Conservation (phyloP, 2,797 vertebrate species). For the Pangasius djambal region DNA sequence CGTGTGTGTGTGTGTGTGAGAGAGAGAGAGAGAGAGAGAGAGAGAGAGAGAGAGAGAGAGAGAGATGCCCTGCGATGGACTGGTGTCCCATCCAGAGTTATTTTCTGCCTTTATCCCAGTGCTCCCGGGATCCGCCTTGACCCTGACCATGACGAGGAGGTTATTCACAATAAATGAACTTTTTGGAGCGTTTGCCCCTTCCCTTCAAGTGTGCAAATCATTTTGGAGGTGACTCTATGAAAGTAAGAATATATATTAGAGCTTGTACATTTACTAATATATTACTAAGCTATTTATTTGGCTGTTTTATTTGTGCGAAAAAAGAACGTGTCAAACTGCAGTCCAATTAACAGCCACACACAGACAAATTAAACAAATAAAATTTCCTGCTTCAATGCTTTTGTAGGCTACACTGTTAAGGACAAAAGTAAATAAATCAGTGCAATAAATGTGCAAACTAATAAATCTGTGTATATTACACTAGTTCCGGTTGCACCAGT, state of each 20-base stretch:
- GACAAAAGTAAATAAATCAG: background rate
- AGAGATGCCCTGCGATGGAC: background rate
- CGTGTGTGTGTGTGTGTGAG: background rate
- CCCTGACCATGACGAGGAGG: background rate
- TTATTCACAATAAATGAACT: background rate
- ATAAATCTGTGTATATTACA: background rate
- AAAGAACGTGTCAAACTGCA: background rate
- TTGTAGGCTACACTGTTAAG: background rate
- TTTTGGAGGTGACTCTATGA: background rate
- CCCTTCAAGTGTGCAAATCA: background rate
- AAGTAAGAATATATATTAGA: background rate
- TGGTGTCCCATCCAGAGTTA: background rate
- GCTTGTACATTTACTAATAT: background rate
- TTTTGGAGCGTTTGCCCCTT: background rate
- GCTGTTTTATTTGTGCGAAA: background rate
- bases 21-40: background rate
- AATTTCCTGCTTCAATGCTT: background rate
- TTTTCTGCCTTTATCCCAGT: background rate
- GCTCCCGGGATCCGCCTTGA: background rate
- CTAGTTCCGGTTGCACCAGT: background rate
- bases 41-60: background rate
- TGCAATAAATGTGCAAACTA: background rate
- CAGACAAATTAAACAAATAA: background rate
- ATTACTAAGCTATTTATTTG: background rate
- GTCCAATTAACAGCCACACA: background rate